Base-by-base conservation (phyloP, 2,113 vertebrate species). In the Laterallus jamaicensis region DNA sequence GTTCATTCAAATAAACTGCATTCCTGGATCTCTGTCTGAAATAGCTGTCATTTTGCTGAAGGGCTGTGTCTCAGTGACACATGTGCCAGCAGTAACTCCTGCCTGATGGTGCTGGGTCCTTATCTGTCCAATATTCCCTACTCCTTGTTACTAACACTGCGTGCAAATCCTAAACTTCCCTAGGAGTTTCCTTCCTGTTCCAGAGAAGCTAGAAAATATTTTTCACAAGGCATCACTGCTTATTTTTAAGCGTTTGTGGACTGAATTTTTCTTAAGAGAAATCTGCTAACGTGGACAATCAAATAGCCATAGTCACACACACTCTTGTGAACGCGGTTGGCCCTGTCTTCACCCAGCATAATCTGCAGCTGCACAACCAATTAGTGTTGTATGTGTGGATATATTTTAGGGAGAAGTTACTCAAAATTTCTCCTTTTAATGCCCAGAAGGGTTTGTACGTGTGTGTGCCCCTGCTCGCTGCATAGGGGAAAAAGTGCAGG, bases 11-110 rank as follows among this genome's bases (percentile, higher is more conserved):
- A 91, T 89, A 82, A 94, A 97, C 63, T 66, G 70, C 93, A 95
- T 96, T 96, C 90, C 78, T 80, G 84, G 54, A 80, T 86, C 49
- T 92, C 91, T 86, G 95, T 50, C 93, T 93, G 95, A 75, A 95
- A 86, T 94, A 93, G 83, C 88, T 96, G 95, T 93, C 92, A 59
- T 92, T 93, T 89, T 89, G 74, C 83, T 79, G 88, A 82, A 76
- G 81, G 50, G 39, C 70, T 82, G 29, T 79, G 77, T 85, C 86
- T 79, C 70, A 37, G 58, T 87, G 91, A 87, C 83, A 89, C 66
- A 60, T 67, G 32, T 22, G 35, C 55, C 85, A 86, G 77, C 49
- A 86, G 66, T n/a, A 93, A 92, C 1, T 20, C 76, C 66, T 86
- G 83, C 40, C 77, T 0, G 0, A 69, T 1, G 1, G 24, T 3